phyloP scores from a whole-genome alignment of 2,797 vertebrate genomes.

The Bufotes viridis region DNA sequence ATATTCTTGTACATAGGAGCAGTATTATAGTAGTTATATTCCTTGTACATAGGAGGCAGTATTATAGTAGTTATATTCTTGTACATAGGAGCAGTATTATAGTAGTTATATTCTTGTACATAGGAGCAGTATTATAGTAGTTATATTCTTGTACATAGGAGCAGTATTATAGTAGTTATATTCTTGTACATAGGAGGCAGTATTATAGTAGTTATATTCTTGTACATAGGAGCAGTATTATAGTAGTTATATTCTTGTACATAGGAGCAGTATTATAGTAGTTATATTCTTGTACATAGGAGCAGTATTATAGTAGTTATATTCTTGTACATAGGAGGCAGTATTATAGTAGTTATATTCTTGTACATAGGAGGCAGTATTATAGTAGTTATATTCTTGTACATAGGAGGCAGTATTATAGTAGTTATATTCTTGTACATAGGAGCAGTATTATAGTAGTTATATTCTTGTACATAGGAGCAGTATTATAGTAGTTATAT shows the following conservation, averaged over 20 bases:
- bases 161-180: conserved; percentile 10
- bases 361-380: too few species aligned
- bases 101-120: conserved; percentile 6
- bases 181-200: neutral
- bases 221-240: conserved; percentile 1
- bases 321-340: neutral
- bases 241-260: neutral
- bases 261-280: neutral
- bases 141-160: neutral
- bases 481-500: conserved; percentile 8
- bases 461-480: conserved; percentile 6
- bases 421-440: neutral
- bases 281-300: neutral
- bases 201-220: conserved; percentile 7
- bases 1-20: neutral
- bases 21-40: neutral
- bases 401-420: neutral
- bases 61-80: conserved; percentile 15
- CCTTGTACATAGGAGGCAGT: too few species aligned
- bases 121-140: conserved; percentile 9
- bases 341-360: neutral
- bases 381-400: too few species aligned
- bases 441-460: neutral
- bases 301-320: neutral
- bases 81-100: neutral